Evolutionary conservation across 2,888 invertebrate species (phyloP), one percentile per base, ranked within the genome.

Genomic region (Cosmia pyralina): DNA sequence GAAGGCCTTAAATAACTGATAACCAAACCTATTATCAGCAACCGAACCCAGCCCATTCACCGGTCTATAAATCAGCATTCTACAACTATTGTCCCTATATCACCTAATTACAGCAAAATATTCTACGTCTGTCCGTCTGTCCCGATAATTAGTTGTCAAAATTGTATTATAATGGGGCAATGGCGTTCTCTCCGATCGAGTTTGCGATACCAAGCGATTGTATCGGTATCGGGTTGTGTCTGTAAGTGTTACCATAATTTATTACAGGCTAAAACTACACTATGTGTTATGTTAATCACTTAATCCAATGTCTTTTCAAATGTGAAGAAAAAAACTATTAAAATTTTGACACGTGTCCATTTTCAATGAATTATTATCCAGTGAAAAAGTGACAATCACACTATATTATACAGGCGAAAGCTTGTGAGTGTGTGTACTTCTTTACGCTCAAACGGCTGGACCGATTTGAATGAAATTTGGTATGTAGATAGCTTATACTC

Each of bases 81-180:
- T 83, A 83, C 83, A 48, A 77, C 77, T 80, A 83, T 75, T 83
- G 80, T 80, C 58, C 60, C 38, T 44, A n/a, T 38, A 53, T 50
- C 64, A 64, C 71, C 34, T 83, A 77, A 83, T 75, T 70, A 81
- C 59, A 58, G 66, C 63, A 62, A 81, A 83, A 83, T 83, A 83
- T 65, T 65, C 72, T 41, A 48, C 64, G 75, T 62, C 66, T 79
- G 79, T 84, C 82, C 57, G 72, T 74, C 69, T 72, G 48, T 65
- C 69, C 63, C 64, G 58, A 53, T 82, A 84, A 84, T 84, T 79
- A 84, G 77, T 74, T 84, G 84, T 84, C 82, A 84, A 82, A 84
- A 84, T 67, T 75, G 65, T 44, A 46, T 53, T 64, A 63, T 79
- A 82, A 76, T 60, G 63, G 63, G 72, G 5, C 72, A 19, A 2